Base-by-base conservation (phyloP, 2,113 vertebrate species). In the Pandion haliaetus region DNA sequence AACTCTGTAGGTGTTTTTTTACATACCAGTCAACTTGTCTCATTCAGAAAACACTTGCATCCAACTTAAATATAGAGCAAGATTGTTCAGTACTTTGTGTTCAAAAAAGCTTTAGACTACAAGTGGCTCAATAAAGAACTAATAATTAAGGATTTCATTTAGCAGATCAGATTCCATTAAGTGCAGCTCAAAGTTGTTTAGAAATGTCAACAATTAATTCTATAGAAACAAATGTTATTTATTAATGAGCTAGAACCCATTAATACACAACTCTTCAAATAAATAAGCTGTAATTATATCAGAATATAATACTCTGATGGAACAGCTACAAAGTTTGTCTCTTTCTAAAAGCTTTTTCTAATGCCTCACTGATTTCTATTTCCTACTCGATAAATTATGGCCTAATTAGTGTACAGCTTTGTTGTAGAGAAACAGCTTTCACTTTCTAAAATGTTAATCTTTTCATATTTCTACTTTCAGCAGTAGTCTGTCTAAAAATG, bases 321-420 rank as follows among this genome's bases (percentile, higher is more conserved):
- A 81, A 74, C 52, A 86, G 59, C 54, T 90, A 42, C 57, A 15
- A 66, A 94, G 82, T 93, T 95, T 90, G 28, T 67, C 67, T 88
- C 55, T 79, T 94, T 79, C 88, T 92, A 34, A 92, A 88, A 96
- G 82, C 42, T 80, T 91, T 92, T 88, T 47, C 82, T 88, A 95
- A 94, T 90, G 54, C 73, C 58, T 93, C 78, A 55, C 73, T 91
- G 74, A 87, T 93, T 97, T 93, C 74, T 82, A 12, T 87, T 92
- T 91, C 91, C 74, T 88, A 52, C 42, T 94, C 4, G 1, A 69
- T 98, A 97, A 98, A 95, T 94, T 96, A 89, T 63, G 55, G 83
- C 62, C 84, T 91, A 92, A 95, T 96, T 96, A 97, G 61, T 32
- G 44, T 42, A 50, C 29, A 70, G 59, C 84, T 82, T 88, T 67